Base-by-base conservation (phyloP, 1,140 invertebrate genomes). In the Trissolcus basalis region DNA sequence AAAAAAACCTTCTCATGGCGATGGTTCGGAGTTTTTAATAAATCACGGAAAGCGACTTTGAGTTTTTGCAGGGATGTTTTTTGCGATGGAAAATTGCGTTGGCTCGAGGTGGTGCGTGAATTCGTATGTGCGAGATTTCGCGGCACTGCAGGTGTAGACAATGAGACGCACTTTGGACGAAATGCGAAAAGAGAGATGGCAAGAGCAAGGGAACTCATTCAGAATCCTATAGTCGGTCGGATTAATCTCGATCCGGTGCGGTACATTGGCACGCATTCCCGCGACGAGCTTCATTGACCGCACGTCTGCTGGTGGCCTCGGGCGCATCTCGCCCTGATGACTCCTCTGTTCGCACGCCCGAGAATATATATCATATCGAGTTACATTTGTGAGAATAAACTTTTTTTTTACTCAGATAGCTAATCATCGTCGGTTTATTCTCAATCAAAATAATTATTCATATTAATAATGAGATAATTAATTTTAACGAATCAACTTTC, bases 251-350 rank as follows among this genome's bases (percentile, higher is more conserved):
- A 76, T 76, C 58, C 53, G 51, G 48, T 55, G 60, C 61, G 61
- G 63, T 70, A 47, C 59, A 48, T 56, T 77, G 68, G 68, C 68
- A 71, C 74, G 74, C 74, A 77, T 68, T 59, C 32, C 47, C 45
- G 74, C 74, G 74, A 59, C 67, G 63, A 65, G 68, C 74, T 72
- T 77, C 74, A 77, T 77, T 77, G 63, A 72, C 74, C 68, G 74
- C 56, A 32, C 50, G 74, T 67, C 74, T 71, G 58, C 11, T 49
- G 48, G 61, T 61, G 51, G 50, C 65, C 65, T 64, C 56, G 41
- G 73, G 73, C 72, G 32, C 43, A 47, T 68, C 64, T 36, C 56
- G 51, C 59, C 14, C 39, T 43, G 43, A 63, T 48, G 44, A 68
- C 50, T 61, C 45, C 51, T 63, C 56, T 14, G 43, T 14, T 41